Base-by-base conservation (phyloP, 1,140 invertebrate species). In the Drosophila equinoxialis region DNA sequence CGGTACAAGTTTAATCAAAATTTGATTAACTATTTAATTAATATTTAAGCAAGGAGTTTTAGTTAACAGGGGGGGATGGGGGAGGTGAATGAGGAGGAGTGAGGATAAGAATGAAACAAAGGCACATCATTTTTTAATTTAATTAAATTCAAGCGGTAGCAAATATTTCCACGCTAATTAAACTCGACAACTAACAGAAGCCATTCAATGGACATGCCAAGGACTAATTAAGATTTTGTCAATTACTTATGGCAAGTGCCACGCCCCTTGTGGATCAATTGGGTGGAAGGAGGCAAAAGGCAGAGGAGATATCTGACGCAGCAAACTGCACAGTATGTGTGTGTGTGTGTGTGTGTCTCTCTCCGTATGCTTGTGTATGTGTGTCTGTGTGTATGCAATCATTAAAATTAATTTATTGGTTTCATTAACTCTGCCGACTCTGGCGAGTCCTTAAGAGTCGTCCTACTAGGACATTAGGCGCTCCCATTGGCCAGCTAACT, bases 341-440 rank as follows among this genome's bases (percentile, higher is more conserved):
- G 13, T 39, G n/a, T 51, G 62, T 68, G n/a, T 70, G 14, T 30
- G 30, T 62, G 57, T 69, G 8, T 41, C 3, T 20, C 8, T n/a
- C 20, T 6, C 17, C 1, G 17, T 17, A 17, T 17, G 17, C 1
- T 17, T 17, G 17, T 17, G 14, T 42, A 45, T 67, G 55, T 69
- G 26, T 59, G 71, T 77, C 58, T 74, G 62, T 68, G 45, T 77
- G 45, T 86, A 77, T 86, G 83, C 83, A 86, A 87, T 87, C 86
- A 90, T 90, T 90, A 90, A 90, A 90, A 90, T 90, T 90, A 90
- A 90, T 90, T 90, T 90, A 90, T 90, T 90, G 87, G 86, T 86
- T 90, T 82, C 86, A 90, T 90, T 90, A 90, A 90, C 86, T 90
- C 89, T 76, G 68, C 76, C 71, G 84, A 42, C 61, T 51, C 61